A percentile compares a stretch with the other conserved stretches of the same genome.
phyloP scores from a whole-genome alignment of 2,888 invertebrate genomes.

The Platycnemis pennipes region DNA sequence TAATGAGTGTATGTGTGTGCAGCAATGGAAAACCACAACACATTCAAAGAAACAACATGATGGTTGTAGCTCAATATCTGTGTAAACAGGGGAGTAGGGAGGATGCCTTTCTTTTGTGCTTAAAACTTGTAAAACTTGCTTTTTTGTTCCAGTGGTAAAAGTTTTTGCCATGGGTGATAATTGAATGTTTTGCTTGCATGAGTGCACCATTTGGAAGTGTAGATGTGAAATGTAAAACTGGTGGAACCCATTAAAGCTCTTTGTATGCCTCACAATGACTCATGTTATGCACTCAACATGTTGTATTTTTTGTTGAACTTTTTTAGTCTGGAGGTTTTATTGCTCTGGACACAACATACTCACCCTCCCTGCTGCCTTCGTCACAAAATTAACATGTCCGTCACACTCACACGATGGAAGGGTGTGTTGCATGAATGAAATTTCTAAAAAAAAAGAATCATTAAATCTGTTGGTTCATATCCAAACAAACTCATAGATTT shows the following conservation, averaged over 20 bases:
- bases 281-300: constrained; percentile 72
- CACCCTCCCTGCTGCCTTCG: constrained; percentile 73
- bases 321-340: constrained; percentile 68
- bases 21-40: constrained; percentile 67
- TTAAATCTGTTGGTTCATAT: constrained; percentile 69
- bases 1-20: constrained; percentile 68
- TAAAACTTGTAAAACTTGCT: constrained; percentile 69
- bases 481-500: constrained; percentile 68
- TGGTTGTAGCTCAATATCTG: constrained; percentile 70
- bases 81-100: constrained; percentile 73
- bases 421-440: constrained; percentile 74
- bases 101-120: constrained; percentile 72
- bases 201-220: constrained; percentile 71
- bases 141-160: constrained; percentile 69
- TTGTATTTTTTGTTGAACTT: constrained; percentile 67
- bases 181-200: constrained; percentile 69
- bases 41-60: constrained; percentile 68
- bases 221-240: constrained; percentile 72
- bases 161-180: constrained; percentile 68
- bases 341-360: constrained; percentile 67
- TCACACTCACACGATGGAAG: constrained; percentile 73
- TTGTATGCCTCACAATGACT: constrained; percentile 72
- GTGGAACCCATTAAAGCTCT: constrained; percentile 72
- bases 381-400: constrained; percentile 73
- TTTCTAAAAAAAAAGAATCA: constrained; percentile 70